Evolutionary conservation across 2,888 invertebrate genomes (phyloP).

Genomic region (Mamestra brassicae): DNA sequence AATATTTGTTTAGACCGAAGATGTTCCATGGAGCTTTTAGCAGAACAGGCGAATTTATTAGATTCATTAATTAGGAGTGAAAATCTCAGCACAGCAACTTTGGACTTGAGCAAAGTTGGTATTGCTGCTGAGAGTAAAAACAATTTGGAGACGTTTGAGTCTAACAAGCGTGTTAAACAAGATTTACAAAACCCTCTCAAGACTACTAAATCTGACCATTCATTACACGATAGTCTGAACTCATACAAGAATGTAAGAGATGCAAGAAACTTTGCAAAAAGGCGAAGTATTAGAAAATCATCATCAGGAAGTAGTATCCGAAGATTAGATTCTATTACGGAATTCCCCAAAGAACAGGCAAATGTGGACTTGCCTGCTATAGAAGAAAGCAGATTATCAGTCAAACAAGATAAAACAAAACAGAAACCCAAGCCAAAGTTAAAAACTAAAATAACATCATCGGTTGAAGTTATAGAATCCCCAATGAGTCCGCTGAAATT

Average conservation of each 20-base stretch:
- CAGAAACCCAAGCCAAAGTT: slow-evolving; percentile 80
- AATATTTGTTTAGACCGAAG: slow-evolving; percentile 85
- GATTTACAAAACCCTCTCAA: slow-evolving; percentile 76
- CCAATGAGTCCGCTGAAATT: slow-evolving; percentile 88
- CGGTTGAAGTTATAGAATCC: slow-evolving; percentile 87
- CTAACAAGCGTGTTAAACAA: slow-evolving; percentile 69
- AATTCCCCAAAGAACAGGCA: slow-evolving; percentile 80
- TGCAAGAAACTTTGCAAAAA: slow-evolving; percentile 71
- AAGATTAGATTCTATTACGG: slow-evolving; percentile 87
- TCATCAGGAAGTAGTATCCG: slow-evolving; percentile 85
- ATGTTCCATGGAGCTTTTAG: slow-evolving; percentile 90
- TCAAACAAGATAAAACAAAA: slow-evolving; percentile 73
- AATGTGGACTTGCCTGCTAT: slow-evolving; percentile 81
- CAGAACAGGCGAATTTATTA: slow-evolving; percentile 90
- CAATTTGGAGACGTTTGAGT: slow-evolving; percentile 56
- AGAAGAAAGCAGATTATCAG: slow-evolving; percentile 84
- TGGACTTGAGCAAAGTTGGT: slow-evolving; percentile 88
- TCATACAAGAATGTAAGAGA: slow-evolving; percentile 73
- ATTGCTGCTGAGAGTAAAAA: slow-evolving; percentile 65
- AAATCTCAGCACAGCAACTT: slow-evolving; percentile 85
- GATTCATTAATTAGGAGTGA: slow-evolving; percentile 90
- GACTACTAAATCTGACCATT: slow-evolving; percentile 88
- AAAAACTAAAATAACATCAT: slow-evolving; percentile 90
- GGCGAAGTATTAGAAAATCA: slow-evolving; percentile 85
- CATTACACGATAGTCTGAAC: slow-evolving; percentile 81